phyloP scores from a whole-genome alignment of 2,113 vertebrate species.

The Bombycilla garrulus region DNA sequence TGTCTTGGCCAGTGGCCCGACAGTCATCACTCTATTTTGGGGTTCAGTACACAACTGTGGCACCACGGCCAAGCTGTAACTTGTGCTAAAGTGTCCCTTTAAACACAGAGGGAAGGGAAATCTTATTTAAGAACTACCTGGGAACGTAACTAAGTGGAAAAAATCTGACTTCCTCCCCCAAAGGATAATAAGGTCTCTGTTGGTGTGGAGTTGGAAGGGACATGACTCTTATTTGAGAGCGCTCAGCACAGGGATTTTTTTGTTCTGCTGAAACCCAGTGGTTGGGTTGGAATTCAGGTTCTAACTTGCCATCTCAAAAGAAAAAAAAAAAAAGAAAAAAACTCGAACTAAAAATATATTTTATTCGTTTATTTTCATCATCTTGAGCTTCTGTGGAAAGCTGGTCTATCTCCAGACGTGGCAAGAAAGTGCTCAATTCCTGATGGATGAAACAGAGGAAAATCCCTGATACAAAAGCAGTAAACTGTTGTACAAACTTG shows the following conservation, averaged over 20 bases:
- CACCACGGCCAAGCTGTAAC: background rate
- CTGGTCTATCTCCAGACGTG: background rate
- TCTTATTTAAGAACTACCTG: slow-evolving; percentile 61
- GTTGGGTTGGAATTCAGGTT: slow-evolving; percentile 54
- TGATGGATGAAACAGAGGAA: slow-evolving; percentile 36
- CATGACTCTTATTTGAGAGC: slow-evolving; percentile 30
- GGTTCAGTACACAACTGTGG: background rate
- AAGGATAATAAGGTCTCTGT: slow-evolving; percentile 57
- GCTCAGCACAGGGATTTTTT: slow-evolving; percentile 45
- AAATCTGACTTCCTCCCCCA: slow-evolving; percentile 30
- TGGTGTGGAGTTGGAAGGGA: background rate
- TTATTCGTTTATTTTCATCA: slow-evolving; percentile 25
- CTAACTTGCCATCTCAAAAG: background rate
- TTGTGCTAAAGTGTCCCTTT: background rate
- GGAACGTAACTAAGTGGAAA: slow-evolving; percentile 57
- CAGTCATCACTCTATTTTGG: background rate
- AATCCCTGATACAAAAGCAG: background rate
- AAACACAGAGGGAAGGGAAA: slow-evolving; percentile 24
- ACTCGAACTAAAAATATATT: background rate
- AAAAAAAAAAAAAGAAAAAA: background rate
- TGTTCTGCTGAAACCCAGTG: slow-evolving; percentile 44
- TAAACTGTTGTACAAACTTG: background rate
- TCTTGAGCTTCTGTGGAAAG: slow-evolving; percentile 19
- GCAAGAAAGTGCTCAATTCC: background rate
- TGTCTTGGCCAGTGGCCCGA: rapidly evolving